Evolutionary conservation across 2,797 vertebrate genomes (phyloP), one percentile per base, ranked within the genome.

Genomic region (Silurus lanzhouensis): DNA sequence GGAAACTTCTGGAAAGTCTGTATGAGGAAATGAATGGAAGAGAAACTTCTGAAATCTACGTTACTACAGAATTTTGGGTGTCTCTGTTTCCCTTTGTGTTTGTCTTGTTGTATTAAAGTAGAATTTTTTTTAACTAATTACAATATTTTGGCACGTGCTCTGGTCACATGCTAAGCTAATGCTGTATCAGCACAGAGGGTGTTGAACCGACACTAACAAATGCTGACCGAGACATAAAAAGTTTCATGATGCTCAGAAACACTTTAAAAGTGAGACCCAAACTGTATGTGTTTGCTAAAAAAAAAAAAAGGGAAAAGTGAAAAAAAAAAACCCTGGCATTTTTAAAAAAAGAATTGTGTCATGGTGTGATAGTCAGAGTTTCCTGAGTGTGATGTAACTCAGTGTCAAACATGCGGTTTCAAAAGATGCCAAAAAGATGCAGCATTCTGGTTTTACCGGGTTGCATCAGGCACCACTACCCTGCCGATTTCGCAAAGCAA

Each of bases 381-480:
- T 83, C n/a, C n/a, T 1, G 31, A 25, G 8, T 14, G 44, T 52
- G 66, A 72, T 60, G 27, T 60, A 58, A 60, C 67, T 38, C 80
- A 0, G 25, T 0, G 48, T 70, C 52, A n/a, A 82, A 71, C 27
- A 7, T 64, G 61, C 14, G 46, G 66, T 38, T 68, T 38, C 6
- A 22, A 58, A 38, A 19, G 55, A 31, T 20, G 19, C 2, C 48
- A 44, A 72, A 67, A 82, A 67, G 81, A 72, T 55, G 81, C 31
- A 60, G 67, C 27, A 0, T 44, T 71, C 57, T 71, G 81, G 67
- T 72, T 82, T 82, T 70, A 71, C 81, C 71, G 55, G 22, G 19
- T 82, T 82, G 81, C 81, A 72, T 82, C 81, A 82, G n/a, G 19
- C 2, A 55, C 55, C 1, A 13, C 25, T 64, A 83, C 63, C 48